A percentile compares a stretch with the other conserved stretches of the same genome.
These are phyloP conservation scores for Achroia grisella DNA, from an alignment of 1,140 invertebrate species.

Conservation along the genomic window DNA sequence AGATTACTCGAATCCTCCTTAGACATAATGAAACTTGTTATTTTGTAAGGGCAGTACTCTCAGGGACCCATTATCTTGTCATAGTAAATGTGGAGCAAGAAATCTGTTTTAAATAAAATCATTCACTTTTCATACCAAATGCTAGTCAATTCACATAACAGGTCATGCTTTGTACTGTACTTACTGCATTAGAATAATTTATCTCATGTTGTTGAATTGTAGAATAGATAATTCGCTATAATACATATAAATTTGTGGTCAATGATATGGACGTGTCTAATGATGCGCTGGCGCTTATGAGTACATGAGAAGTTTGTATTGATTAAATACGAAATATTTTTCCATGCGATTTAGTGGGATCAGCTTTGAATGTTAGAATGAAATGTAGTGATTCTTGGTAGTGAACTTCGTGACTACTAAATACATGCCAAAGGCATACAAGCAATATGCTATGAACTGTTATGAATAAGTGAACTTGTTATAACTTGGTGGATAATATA, in stretches of 20 bases:
- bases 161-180: slow-evolving; percentile 9
- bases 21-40: slow-evolving; percentile 19
- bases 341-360: slow-evolving; percentile 36
- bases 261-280: slow-evolving; percentile 12
- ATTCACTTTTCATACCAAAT: slow-evolving; percentile 9
- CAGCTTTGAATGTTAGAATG: slow-evolving; percentile 58
- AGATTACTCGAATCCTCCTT: slow-evolving; percentile 25
- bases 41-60: slow-evolving; percentile 21
- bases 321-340: slow-evolving; percentile 51
- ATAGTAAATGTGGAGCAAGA: neutral
- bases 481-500: neutral
- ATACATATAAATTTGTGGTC: slow-evolving; percentile 15
- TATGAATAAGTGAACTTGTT: slow-evolving; percentile 30
- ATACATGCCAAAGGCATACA: slow-evolving; percentile 17
- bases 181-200: slow-evolving; percentile 9
- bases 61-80: slow-evolving; percentile 12
- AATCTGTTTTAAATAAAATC: neutral
- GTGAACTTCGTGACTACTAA: slow-evolving; percentile 15
- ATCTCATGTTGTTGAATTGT: slow-evolving; percentile 19
- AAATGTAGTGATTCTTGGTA: slow-evolving; percentile 21
- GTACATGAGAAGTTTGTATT: neutral
- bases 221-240: slow-evolving; percentile 11
- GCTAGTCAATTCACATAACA: slow-evolving; percentile 27
- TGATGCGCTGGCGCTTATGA: slow-evolving; percentile 10
- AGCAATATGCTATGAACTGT: slow-evolving; percentile 20